A percentile compares a stretch with the other conserved stretches of the same genome.
phyloP scores from a whole-genome alignment of 2,113 vertebrate genomes.

The Gavia stellata region DNA sequence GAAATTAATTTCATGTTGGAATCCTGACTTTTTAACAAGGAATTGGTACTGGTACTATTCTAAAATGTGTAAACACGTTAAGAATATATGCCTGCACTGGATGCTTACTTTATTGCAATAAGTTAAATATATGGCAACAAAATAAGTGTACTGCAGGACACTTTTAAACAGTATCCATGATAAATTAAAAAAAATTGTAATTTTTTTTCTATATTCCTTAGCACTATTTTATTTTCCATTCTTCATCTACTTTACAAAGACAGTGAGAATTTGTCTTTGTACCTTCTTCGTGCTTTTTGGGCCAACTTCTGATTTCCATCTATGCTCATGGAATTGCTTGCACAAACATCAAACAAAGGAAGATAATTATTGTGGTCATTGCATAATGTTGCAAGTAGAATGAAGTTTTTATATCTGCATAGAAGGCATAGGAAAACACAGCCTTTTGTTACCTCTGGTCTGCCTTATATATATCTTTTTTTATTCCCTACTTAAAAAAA shows the following conservation, averaged over 20 bases:
- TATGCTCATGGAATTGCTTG: neutral
- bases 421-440: neutral
- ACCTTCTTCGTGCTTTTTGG: neutral
- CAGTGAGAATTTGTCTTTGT: neutral
- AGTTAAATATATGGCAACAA: neutral
- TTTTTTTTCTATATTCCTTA: neutral
- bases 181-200: neutral
- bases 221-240: neutral
- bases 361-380: neutral
- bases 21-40: neutral
- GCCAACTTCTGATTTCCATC: neutral
- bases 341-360: neutral
- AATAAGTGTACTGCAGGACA: neutral
- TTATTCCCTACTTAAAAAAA: neutral
- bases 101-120: neutral
- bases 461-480: neutral
- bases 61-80: neutral
- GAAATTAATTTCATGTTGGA: neutral
- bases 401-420: neutral
- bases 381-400: neutral
- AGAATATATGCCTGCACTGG: neutral
- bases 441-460: accelerated
- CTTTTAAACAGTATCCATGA: neutral
- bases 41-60: neutral
- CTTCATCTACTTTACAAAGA: neutral